Base-by-base conservation (phyloP, 2,113 vertebrate species). In the Electrona antarctica region DNA sequence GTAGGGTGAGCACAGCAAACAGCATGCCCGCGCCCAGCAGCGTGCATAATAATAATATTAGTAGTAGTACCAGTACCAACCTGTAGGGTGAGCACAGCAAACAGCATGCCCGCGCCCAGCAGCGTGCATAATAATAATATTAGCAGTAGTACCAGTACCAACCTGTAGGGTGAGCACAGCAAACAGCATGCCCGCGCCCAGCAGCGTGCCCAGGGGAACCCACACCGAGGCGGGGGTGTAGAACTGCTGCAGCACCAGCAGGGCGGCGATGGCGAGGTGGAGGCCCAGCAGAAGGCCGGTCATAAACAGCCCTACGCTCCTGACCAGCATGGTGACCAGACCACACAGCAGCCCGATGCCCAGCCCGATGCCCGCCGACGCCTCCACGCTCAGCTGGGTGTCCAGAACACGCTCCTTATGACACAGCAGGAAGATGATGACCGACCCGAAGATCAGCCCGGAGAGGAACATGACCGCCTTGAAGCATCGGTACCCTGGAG, bases 401-500 rank as follows among this genome's bases (percentile, higher is more conserved):
- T 96, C 95, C 88, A 96, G 88, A 21, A 97, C 92, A 0, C 92
- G 92, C 78, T 96, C 95, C 84, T 95, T 95, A 88, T 97, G 94
- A 90, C 96, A 96, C 47, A 97, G 90, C 74, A 95, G 82, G 90
- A 96, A 97, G 86, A 96, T 96, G 78, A 96, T 90, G 68, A 92
- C 82, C 0, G 95, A 94, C 82, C 96, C 95, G 0, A 95, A 94
- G 82, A 97, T 94, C 80, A 97, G 93, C 14, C 95, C 95, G 0
- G 94, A 96, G 48, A 97, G 94, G 90, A 97, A 97, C 95, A 96
- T 95, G 77, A 95, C 92, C 11, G 96, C 95, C 85, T 95, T 96
- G 92, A 96, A 97, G 85, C 96, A 97, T 83, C 95, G 93, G 74
- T 96, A 96, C 67, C 96, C 96, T 95, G 55, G 47, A 55, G 21